Evolutionary conservation across 2,113 vertebrate genomes (phyloP).

Genomic region (Aramus guarauna): DNA sequence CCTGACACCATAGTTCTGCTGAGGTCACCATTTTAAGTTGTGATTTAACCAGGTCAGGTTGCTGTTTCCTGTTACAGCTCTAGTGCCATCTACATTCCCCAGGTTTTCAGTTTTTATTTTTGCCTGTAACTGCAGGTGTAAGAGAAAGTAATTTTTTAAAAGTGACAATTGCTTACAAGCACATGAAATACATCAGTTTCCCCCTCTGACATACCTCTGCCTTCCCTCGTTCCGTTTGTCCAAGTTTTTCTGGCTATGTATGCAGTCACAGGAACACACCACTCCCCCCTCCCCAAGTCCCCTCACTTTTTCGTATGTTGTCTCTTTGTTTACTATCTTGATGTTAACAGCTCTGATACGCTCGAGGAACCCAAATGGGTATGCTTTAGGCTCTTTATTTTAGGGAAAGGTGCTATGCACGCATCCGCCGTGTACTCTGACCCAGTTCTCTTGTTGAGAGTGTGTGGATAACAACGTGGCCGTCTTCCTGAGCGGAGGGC

Average conservation of each 20-base stretch:
- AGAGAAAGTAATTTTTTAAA: not conserved
- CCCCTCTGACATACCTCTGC: not conserved
- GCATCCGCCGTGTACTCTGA: rapidly evolving
- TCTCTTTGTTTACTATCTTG: not conserved
- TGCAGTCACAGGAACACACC: too few species aligned
- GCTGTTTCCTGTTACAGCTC: not conserved
- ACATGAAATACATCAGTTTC: not conserved
- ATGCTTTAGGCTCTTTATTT: not conserved
- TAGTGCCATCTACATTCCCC: not conserved
- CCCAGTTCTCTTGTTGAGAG: not conserved
- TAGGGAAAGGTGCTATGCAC: not conserved
- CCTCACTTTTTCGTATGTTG: not conserved
- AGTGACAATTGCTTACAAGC: not conserved
- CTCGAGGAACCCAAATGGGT: not conserved
- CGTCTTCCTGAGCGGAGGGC: not conserved
- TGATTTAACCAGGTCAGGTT: not conserved
- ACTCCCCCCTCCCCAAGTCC: not conserved
- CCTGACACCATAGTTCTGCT: not conserved
- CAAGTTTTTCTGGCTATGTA: not conserved
- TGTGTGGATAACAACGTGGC: rapidly evolving
- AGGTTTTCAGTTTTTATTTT: not conserved
- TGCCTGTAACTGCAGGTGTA: not conserved
- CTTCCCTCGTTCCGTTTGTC: not conserved
- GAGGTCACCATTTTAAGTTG: not conserved
- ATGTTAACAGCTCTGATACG: not conserved